Conservation (phyloP, 1,140 invertebrate species). For the Bombus turneri region DNA sequence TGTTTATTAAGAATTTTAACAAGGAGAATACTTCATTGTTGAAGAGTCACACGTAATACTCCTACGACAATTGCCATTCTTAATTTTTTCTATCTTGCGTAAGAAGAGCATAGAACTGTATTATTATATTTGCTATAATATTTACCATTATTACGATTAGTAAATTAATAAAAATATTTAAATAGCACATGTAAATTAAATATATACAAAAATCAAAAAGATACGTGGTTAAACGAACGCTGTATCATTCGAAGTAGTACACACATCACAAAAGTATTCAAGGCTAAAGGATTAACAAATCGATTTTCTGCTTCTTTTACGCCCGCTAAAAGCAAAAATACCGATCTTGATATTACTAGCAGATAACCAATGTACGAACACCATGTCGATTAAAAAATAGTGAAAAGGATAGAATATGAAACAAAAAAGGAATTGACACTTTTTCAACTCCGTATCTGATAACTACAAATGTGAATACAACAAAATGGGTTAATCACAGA, state of each 20-base stretch:
- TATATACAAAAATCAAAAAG: background rate
- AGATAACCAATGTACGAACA: background rate
- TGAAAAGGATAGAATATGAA: background rate
- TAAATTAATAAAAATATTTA: background rate
- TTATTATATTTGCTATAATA: too few relatives aligned
- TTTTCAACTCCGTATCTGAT: background rate
- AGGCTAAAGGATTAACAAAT: background rate
- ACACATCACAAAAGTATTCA: background rate
- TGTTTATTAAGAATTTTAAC: constrained; percentile 8
- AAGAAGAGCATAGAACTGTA: too few relatives aligned
- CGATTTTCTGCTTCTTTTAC: background rate
- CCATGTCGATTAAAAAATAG: background rate
- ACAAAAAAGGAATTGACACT: background rate
- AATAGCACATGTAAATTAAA: background rate
- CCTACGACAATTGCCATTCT: background rate
- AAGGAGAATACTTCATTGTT: background rate
- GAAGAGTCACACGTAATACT: background rate
- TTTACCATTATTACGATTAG: background rate
- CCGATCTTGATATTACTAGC: background rate
- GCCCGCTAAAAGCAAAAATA: background rate
- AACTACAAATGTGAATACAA: background rate
- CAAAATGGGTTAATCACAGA: background rate
- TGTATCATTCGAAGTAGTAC: background rate
- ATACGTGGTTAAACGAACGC: background rate
- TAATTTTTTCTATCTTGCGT: too few relatives aligned